Evolutionary conservation across 2,113 vertebrate genomes (phyloP), one percentile per base, ranked within the genome.

Genomic region (Leucopsar rothschildi): DNA sequence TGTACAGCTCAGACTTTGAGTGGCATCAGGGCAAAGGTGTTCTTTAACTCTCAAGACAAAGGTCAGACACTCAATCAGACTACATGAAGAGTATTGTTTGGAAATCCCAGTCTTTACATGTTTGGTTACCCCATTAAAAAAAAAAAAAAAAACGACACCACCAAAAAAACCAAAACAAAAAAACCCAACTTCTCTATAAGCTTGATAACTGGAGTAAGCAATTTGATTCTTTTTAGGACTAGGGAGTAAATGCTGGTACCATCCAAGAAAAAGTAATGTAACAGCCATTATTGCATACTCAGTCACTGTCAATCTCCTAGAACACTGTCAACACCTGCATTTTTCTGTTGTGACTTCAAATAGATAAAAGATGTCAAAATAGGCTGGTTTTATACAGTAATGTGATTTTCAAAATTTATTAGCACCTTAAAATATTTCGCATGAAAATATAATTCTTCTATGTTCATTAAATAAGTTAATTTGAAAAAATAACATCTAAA

Each of bases 371-470:
- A 31, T 37, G 11, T 14, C 49, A 81, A 76, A 95, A 64, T 33
- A 71, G 29, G 9, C 37, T 64, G 40, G 21, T 39, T 85, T 94
- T 82, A 55, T 63, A 49, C 16, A 79, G 20, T 10, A 63, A 82
- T 63, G 16, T 87, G 45, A 75, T 63, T 96, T 94, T 68, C 73
- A 65, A 89, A 92, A 83, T 69, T 79, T 66, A 60, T 75, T 94
- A 66, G 39, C 10, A 40, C 4, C 19, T 73, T 64, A 66, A 22
- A 50, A 66, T 79, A 82, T 82, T 92, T 81, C 92, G 22, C 25
- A 73, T 70, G 45, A 90, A 92, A 63, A 82, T 70, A 60, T 40
- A 70, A 56, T 40, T n/a, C 23, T 82, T 19, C 44, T 50, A 44
- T 75, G 11, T 75, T 52, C 45, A 79, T 57, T 70, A 76, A 95